Base-by-base conservation (phyloP, 2,888 invertebrate genomes). In the Brachylomia viminalis region DNA sequence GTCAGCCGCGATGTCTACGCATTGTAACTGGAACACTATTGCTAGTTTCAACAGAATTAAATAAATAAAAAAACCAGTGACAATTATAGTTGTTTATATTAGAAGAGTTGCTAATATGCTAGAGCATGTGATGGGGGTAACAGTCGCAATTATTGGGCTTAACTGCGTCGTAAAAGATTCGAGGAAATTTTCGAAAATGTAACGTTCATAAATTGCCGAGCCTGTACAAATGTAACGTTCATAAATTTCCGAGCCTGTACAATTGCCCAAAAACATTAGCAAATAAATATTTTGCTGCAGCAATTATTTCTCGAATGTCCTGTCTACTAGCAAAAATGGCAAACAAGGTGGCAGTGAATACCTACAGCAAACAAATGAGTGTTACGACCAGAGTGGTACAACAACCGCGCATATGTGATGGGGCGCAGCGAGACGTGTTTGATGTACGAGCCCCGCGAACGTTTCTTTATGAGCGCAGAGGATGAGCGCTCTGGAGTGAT, bases 371-470 rank as follows among this genome's bases (percentile, higher is more conserved):
- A 81, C 67, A 56, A 77, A 72, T 62, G 69, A 76, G 74, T 64
- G 65, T 77, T 62, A 66, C 72, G 66, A 73, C 8, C 61, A 64
- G 59, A 71, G 62, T 45, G 20, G 58, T 64, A 49, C 15, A 75
- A 81, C 75, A 75, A 64, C 38, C 62, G 47, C 68, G 49, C 75
- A 64, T 64, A 83, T 72, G 70, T 47, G 69, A 82, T 61, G 79
- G 66, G 73, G 42, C 65, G 66, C 70, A 54, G 68, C 59, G 70
- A 75, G 82, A 17, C 52, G 52, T 62, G 74, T 62, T 79, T 78
- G 69, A 84, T 74, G 47, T 38, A 59, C 47, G 45, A 58, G 70
- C 49, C 58, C 30, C 13, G 23, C 33, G 33, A 45, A 49, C 38
- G 72, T 65, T 72, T 61, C 59, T 80, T 82, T 79, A 77, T 56